phyloP scores from a whole-genome alignment of 1,140 invertebrate species.

The Pseudomyrmex dendroicus region DNA sequence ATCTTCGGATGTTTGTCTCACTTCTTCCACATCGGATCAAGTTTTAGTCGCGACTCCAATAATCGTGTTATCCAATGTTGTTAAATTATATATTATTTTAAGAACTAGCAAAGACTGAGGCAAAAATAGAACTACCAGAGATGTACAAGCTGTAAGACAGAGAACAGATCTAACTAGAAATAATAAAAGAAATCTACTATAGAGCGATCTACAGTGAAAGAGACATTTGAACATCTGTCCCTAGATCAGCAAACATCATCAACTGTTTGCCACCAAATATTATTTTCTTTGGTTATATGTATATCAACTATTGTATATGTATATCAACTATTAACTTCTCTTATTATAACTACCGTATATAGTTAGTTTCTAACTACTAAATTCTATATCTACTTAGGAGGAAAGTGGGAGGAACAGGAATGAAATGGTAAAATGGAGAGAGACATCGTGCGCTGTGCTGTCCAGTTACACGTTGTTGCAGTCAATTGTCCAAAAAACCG shows the following conservation, averaged over 20 bases:
- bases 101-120: neutral
- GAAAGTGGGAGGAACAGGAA: neutral
- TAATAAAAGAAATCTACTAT: slow-evolving; percentile 13
- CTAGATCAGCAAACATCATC: neutral
- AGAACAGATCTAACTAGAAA: neutral
- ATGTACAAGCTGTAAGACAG: neutral
- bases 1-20: neutral
- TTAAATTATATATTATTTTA: neutral
- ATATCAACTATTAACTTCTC: slow-evolving; percentile 18
- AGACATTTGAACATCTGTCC: neutral
- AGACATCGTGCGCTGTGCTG: slow-evolving; percentile 68
- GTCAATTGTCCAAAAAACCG: slow-evolving; percentile 65
- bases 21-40: neutral
- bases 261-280: neutral
- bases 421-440: neutral
- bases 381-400: slow-evolving; percentile 20
- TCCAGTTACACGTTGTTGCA: slow-evolving; percentile 76
- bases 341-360: neutral
- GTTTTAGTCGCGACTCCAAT: neutral
- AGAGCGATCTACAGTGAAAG: neutral
- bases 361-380: slow-evolving; percentile 41
- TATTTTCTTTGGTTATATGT: neutral
- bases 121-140: neutral
- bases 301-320: neutral
- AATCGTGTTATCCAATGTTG: too few species aligned